Evolutionary conservation across 2,113 vertebrate genomes (phyloP).

Genomic region (Semnornis frantzii): DNA sequence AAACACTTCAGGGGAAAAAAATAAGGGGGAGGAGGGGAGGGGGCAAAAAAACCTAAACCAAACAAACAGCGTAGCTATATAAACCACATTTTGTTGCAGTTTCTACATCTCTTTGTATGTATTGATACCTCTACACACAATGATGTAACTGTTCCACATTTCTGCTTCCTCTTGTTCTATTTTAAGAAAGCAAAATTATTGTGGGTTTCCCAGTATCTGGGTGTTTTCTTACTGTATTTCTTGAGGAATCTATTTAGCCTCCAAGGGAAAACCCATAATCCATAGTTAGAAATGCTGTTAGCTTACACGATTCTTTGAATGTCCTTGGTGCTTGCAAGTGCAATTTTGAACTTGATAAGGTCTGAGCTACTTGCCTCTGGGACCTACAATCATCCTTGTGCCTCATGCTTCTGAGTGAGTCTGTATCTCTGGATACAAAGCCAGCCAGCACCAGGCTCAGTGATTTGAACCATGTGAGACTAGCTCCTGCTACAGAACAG

Average conservation of each 20-base stretch:
- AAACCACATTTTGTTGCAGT: not conserved
- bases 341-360: not conserved
- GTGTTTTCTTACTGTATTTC: not conserved
- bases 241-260: not conserved
- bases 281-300: not conserved
- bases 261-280: not conserved
- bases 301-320: not conserved
- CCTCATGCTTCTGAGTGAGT: not conserved
- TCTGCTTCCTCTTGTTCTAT: not conserved
- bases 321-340: not conserved
- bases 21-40: not conserved
- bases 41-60: too few relatives aligned
- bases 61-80: not conserved
- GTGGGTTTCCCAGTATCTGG: not conserved
- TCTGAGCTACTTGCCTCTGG: not conserved
- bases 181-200: not conserved
- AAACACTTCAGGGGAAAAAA: conserved; percentile 5
- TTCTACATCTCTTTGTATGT: not conserved
- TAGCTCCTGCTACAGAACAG: not conserved
- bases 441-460: not conserved
- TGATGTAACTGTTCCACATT: not conserved
- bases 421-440: not conserved
- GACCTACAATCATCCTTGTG: not conserved
- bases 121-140: not conserved
- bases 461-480: fast-evolving